A percentile compares a stretch with the other conserved stretches of the same genome.
Evolutionary conservation across 2,888 invertebrate genomes (phyloP).

Genomic region (Synanthedon tipuliformis): DNA sequence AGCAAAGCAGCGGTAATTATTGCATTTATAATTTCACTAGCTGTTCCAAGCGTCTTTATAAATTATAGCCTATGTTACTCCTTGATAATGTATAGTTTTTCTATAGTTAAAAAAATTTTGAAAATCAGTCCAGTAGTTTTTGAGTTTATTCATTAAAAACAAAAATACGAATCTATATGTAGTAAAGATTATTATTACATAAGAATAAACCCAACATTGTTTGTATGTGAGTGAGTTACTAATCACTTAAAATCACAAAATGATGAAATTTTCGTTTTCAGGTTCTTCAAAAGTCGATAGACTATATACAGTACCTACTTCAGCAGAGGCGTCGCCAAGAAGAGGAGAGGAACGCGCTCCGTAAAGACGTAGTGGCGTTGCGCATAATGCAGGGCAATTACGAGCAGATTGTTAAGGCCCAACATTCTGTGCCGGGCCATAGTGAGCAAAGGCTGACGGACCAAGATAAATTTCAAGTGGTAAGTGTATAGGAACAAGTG

Average conservation of each 20-base stretch:
- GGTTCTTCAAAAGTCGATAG: constrained; percentile 93
- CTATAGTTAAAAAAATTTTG: too few species aligned
- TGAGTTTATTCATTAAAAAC: too few species aligned
- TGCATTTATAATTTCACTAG: not conserved
- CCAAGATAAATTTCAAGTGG: constrained; percentile 96
- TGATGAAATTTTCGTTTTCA: constrained; percentile 13
- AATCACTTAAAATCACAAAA: too few species aligned
- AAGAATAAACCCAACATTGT: too few species aligned
- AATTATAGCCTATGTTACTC: too few species aligned
- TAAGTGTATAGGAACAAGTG: constrained; percentile 50
- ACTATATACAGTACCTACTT: constrained; percentile 91
- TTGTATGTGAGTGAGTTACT: too few species aligned
- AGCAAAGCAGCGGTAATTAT: constrained; percentile 88
- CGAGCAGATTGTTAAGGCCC: constrained; percentile 95
- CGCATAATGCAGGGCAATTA: constrained; percentile 96
- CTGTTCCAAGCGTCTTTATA: not conserved
- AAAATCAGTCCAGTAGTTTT: too few species aligned
- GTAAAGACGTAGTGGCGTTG: constrained; percentile 93
- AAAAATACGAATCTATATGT: too few species aligned
- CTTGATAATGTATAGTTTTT: too few species aligned
- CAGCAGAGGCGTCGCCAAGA: constrained; percentile 94
- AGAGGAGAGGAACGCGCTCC: constrained; percentile 89
- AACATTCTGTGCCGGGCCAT: constrained; percentile 90
- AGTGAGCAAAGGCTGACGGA: constrained; percentile 91
- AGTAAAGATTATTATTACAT: too few species aligned